phyloP scores from a whole-genome alignment of 1,140 invertebrate species.

The Scaptomyza graminum region DNA sequence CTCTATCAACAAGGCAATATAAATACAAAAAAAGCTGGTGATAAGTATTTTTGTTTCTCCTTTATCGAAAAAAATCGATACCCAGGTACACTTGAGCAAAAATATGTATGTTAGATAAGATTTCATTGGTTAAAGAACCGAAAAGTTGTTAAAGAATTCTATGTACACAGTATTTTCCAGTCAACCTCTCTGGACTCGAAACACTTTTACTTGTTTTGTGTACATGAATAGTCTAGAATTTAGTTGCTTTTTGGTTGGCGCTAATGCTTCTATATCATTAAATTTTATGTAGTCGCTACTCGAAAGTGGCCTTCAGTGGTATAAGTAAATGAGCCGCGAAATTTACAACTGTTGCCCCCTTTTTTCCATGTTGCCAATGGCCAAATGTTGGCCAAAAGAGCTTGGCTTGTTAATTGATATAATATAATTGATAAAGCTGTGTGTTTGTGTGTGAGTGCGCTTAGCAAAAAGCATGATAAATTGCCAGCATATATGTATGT shows the following conservation, averaged over 20 bases:
- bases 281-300: conserved; percentile 69
- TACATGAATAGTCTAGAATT: conserved; percentile 36
- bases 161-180: not conserved
- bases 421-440: conserved; percentile 67
- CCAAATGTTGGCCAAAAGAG: conserved; percentile 40
- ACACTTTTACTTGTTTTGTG: conserved; percentile 8
- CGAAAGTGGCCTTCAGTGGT: conserved; percentile 20
- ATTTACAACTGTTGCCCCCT: conserved; percentile 68
- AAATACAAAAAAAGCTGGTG: too few species aligned
- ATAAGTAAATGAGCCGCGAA: conserved; percentile 63
- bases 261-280: conserved; percentile 69
- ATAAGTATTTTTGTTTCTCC: too few species aligned
- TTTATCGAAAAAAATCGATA: too few species aligned
- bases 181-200: not conserved
- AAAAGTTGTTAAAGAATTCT: too few species aligned
- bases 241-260: conserved; percentile 43
- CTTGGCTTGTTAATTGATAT: conserved; percentile 66
- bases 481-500: not conserved
- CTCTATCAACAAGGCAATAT: too few species aligned
- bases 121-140: too few species aligned
- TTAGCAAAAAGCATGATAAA: conserved; percentile 47
- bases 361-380: conserved; percentile 19
- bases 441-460: conserved; percentile 10
- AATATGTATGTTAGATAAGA: too few species aligned
- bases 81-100: too few species aligned